Base-by-base conservation (phyloP, 2,797 vertebrate species). In the Jordanella pulchra region DNA sequence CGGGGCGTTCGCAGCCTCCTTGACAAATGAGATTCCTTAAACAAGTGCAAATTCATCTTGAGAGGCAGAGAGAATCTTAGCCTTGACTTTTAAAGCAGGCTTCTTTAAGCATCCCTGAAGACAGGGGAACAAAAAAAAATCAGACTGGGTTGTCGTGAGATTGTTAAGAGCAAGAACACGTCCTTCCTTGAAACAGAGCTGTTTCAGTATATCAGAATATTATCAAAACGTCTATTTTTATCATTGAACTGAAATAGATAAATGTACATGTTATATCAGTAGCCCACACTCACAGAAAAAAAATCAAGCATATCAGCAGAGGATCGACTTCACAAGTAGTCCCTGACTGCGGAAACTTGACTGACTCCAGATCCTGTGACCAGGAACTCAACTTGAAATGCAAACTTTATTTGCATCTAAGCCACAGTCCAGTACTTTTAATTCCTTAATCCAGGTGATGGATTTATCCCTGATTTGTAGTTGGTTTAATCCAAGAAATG, bases 1-100 rank as follows among this genome's bases (percentile, higher is more conserved):
- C 87, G 93, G 93, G 90, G 87, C 74, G 35, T 63, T 17, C 73
- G 80, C 88, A 44, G 78, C 69, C 76, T 73, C 71, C 72, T 61
- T 27, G 85, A 76, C 95, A 58, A 95, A 95, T 95, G 82, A 87
- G 72, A 91, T 83, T 83, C 30, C 87, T 86, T 88, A 88, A 94
- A 93, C 89, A 92, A 92, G 90, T 90, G 91, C 89, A 91, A 39
- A 91, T 89, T 90, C 91, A 93, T 90, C 92, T 89, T 82, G 89
- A 86, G 74, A 87, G 77, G 84, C 80, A 66, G 89, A 83, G 80
- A 79, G 88, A 81, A 91, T 83, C 86, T 87, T 87, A 72, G 89
- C 90, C 91, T 89, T 93, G 93, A 93, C 93, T 94, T 92, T 74
- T 48, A 47, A 72, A 81, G 80, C 75, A 80, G 76, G 65, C 28